A percentile compares a stretch with the other conserved stretches of the same genome.
phyloP scores from a whole-genome alignment of 2,797 vertebrate genomes.

The Sebastes flavidus region DNA sequence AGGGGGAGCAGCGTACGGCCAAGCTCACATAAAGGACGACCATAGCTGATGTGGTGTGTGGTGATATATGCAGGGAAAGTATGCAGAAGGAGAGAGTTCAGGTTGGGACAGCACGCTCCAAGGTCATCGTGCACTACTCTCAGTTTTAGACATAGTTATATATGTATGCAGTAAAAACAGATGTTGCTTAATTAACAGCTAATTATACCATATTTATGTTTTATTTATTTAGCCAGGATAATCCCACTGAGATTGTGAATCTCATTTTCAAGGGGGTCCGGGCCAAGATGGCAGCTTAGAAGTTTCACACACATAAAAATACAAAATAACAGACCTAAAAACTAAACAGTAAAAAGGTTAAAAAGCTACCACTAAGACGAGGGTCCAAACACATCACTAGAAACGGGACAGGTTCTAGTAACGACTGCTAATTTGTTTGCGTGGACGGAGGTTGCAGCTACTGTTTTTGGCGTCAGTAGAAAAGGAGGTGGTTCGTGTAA shows the following conservation, averaged over 20 bases:
- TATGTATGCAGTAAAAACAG: background rate
- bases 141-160: background rate
- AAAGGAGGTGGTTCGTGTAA: background rate
- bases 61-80: constrained; percentile 50
- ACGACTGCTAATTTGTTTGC: background rate
- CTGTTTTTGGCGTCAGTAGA: background rate
- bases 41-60: constrained; percentile 30
- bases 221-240: background rate
- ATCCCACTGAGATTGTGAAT: background rate
- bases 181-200: background rate
- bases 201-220: background rate
- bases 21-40: constrained; percentile 60
- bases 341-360: too few relatives aligned
- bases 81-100: constrained; percentile 55
- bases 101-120: constrained; percentile 30
- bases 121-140: background rate
- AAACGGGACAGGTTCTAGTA: background rate
- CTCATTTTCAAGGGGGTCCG: background rate
- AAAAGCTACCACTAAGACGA: too few relatives aligned
- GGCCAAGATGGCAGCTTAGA: too few relatives aligned
- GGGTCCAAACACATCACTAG: background rate
- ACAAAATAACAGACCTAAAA: too few relatives aligned
- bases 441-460: background rate
- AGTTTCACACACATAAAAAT: too few relatives aligned
- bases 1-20: constrained; percentile 43